These are phyloP conservation scores for Gallinago media DNA, from an alignment of 2,113 vertebrate species.

Conservation along the genomic window DNA sequence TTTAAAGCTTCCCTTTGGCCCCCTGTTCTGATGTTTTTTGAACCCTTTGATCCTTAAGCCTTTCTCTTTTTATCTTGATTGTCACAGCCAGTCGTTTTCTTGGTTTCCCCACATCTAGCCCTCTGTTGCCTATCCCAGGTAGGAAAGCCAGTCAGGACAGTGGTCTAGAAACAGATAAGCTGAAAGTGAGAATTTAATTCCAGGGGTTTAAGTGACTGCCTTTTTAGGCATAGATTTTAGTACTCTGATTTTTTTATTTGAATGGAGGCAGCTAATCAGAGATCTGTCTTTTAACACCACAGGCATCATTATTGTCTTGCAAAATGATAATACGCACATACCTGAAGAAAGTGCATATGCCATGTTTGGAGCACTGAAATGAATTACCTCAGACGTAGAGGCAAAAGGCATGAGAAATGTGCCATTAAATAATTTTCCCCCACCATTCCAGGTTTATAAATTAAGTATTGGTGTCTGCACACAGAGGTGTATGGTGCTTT, in stretches of 20 bases:
- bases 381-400: background rate
- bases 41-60: background rate
- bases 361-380: background rate
- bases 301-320: background rate
- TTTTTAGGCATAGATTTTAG: background rate
- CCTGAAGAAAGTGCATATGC: background rate
- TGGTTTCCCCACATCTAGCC: background rate
- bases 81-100: background rate
- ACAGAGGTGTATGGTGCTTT: background rate
- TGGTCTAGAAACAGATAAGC: background rate
- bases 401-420: background rate
- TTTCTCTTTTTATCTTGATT: background rate
- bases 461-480: background rate
- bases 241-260: background rate
- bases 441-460: constrained; percentile 23
- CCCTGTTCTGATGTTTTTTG: background rate
- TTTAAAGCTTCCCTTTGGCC: background rate
- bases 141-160: background rate
- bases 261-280: background rate
- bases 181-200: background rate
- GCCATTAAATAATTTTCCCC: background rate
- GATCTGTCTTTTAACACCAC: background rate
- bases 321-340: background rate
- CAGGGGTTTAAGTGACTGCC: background rate
- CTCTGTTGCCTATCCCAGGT: background rate